These are phyloP conservation scores for Microcebus jonahi DNA, from an alignment of 2,113 vertebrate genomes.

Conservation along the genomic window DNA sequence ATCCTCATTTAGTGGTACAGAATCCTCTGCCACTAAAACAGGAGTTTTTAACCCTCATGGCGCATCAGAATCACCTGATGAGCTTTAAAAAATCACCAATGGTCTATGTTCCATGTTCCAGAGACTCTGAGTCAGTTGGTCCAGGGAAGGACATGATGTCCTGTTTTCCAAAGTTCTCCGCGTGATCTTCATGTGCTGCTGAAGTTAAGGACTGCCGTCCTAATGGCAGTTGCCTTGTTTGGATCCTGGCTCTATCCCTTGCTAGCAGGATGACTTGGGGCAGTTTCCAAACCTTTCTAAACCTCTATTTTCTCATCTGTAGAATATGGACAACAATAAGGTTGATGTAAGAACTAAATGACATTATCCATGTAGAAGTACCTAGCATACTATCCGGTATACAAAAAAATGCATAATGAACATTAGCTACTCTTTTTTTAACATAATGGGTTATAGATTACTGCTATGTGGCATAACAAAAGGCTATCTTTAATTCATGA, in stretches of 20 bases:
- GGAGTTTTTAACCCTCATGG: neutral
- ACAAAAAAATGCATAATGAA: neutral
- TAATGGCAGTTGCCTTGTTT: neutral
- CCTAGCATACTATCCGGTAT: neutral
- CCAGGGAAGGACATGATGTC: neutral
- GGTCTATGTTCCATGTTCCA: neutral
- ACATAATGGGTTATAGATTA: neutral
- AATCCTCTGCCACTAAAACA: neutral
- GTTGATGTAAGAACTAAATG: neutral
- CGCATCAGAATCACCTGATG: neutral
- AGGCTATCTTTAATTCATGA: neutral
- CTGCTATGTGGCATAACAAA: slow-evolving; percentile 24
- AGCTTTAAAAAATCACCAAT: neutral
- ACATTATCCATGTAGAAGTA: neutral
- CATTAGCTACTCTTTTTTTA: neutral
- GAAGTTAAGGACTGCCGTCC: neutral
- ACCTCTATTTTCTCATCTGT: neutral
- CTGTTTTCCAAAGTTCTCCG: neutral
- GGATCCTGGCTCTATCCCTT: neutral
- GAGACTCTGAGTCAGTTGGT: neutral
- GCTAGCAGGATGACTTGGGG: neutral
- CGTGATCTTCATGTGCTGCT: neutral
- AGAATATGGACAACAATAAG: neutral
- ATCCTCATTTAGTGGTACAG: neutral
- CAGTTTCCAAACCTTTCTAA: neutral